Evolutionary conservation across 2,113 vertebrate species (phyloP).

Genomic region (Cranoglanis bouderius): DNA sequence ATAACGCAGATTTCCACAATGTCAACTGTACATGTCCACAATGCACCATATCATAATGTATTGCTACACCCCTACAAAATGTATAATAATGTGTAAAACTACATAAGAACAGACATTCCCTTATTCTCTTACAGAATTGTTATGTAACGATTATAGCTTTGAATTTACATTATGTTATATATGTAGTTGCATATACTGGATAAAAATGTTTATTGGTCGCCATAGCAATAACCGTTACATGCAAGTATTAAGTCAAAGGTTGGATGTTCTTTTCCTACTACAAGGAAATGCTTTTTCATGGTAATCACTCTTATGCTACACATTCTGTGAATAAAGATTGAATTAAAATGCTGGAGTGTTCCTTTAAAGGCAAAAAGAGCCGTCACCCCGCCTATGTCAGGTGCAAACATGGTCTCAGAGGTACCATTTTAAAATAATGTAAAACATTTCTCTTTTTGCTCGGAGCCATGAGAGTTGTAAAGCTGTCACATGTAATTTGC

Average conservation of each 20-base stretch:
- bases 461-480: conserved; percentile 15
- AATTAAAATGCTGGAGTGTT: neutral
- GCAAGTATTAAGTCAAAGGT: too few species aligned
- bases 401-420: neutral
- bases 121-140: neutral
- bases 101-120: neutral
- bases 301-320: neutral
- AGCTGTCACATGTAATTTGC: conserved; percentile 21
- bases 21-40: neutral
- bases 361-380: conserved; percentile 15
- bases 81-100: neutral
- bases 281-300: neutral
- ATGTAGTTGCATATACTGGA: neutral
- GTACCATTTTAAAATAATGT: conserved; percentile 27
- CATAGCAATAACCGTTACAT: neutral
- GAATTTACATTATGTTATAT: neutral
- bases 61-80: neutral
- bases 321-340: conserved; percentile 12
- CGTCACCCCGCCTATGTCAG: neutral
- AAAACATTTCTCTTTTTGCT: conserved; percentile 35
- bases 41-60: neutral
- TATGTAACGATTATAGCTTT: neutral
- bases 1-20: neutral
- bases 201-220: neutral
- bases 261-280: neutral